Evolutionary conservation across 2,888 invertebrate species (phyloP), one percentile per base, ranked within the genome.

Genomic region (Cinara cedri): DNA sequence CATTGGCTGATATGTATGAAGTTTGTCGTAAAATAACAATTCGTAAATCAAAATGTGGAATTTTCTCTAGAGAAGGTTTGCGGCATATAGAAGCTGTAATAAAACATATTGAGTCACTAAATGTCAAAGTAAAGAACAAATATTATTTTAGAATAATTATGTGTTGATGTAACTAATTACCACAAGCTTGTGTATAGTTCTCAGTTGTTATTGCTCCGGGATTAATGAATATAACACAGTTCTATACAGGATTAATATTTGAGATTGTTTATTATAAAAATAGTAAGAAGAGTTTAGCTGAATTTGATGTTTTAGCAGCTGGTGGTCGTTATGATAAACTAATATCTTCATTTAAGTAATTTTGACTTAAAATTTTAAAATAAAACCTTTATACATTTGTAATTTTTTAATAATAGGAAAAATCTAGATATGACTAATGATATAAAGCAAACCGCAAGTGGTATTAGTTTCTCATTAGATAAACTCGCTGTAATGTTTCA

Each of bases 241-340:
- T 90, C 82, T 91, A 90, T 85, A 90, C 90, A 8, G 92, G 92
- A 0, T 87, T 91, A 83, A 88, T 91, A 82, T 92, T 89, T 84
- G 91, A 92, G 85, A 87, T 92, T 83, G 89, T 89, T 3, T 89
- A 89, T 82, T 89, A 90, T 83, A 84, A 88, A 66, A 89, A 88
- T 82, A 87, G 87, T 81, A 89, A 88, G 82, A 87, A 87, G 75
- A 88, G 87, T 82, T 87, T 87, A 81, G 86, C 86, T 21, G 90
- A 87, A 82, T 89, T 87, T 83, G 93, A 89, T 82, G 90, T 96
- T 0, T 88, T 97, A 62, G 96, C 96, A 0, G 92, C 91, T 10
- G 97, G 97, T 0, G 96, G 97, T 55, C 90, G 96, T 83, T 98
- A 97, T 84, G 96, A 97, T 85, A 89, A 89, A 13, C 88, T 97